Evolutionary conservation across 2,797 vertebrate genomes (phyloP).

Genomic region (Fundulus diaphanus): DNA sequence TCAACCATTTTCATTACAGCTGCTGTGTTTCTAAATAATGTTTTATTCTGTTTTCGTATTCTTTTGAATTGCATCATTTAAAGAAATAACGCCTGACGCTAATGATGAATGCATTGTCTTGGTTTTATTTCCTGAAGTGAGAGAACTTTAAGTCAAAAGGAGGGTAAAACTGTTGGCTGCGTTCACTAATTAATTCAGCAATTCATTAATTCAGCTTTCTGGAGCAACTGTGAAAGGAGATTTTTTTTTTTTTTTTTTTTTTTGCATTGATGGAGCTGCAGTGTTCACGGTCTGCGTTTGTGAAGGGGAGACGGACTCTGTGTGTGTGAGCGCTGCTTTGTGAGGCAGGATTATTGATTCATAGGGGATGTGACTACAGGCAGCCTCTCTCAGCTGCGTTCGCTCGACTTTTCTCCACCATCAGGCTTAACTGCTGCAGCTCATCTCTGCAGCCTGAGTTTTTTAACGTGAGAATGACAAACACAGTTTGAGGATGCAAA

Average conservation of each 20-base stretch:
- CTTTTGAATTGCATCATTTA: not conserved
- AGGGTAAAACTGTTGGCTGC: conserved; percentile 1
- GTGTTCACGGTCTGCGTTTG: conserved; percentile 54
- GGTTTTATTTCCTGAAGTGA: not conserved
- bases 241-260: no score
- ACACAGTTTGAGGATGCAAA: not conserved
- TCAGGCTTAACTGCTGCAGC: conserved; percentile 52
- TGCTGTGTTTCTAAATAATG: not conserved
- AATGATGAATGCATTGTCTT: not conserved
- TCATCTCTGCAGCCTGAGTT: conserved; percentile 32
- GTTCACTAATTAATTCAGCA: not conserved
- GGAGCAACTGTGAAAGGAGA: conserved; percentile 36
- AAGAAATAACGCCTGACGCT: not conserved
- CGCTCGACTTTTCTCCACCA: conserved; percentile 32
- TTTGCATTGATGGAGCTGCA: conserved; percentile 76
- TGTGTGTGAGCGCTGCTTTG: conserved; percentile 24
- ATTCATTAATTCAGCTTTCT: not conserved
- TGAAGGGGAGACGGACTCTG: conserved; percentile 31
- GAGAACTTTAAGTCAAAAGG: not conserved
- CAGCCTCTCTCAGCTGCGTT: conserved; percentile 55
- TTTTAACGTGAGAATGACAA: no score
- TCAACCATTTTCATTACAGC: no score
- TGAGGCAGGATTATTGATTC: conserved; percentile 74
- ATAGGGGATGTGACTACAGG: conserved; percentile 67
- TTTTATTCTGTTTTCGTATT: not conserved